Base-by-base conservation (phyloP, 2,888 invertebrate genomes). In the Prosapia bicincta region DNA sequence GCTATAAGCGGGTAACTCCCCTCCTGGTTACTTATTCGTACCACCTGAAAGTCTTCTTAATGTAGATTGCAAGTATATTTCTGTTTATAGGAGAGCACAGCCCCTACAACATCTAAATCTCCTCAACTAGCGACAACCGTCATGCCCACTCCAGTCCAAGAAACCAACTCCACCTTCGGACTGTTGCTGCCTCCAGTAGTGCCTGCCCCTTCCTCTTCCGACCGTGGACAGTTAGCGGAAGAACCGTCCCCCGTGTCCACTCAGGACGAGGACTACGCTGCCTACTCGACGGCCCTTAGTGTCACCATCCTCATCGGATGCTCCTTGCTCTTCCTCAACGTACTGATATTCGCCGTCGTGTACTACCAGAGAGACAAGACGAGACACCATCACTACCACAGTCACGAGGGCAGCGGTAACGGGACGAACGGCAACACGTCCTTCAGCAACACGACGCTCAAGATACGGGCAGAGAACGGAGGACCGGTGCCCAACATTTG, bases 281-380 rank as follows among this genome's bases (percentile, higher is more conserved):
- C 95, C 0, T 96, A 96, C 82, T 95, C 95, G 0, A 96, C 96
- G 3, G 96, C 96, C 1, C 86, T 97, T 15, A 95, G 95, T 84
- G 95, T 96, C 0, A 97, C 96, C 23, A 96, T 98, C 81, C 97
- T 97, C 69, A 96, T 98, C 79, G 98, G 88, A 85, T n/a, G 83
- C 89, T 82, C 81, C 43, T 68, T 95, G 76, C 87, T 95, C 75
- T 92, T 94, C 80, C 86, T 95, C 26, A 95, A 95, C 85, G 92
- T 94, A 72, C 86, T 95, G 71, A 93, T 95, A 82, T 94, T 95
- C 83, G 94, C 94, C 71, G 94, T 93, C 3, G 93, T 95, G 13
- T 95, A 94, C 85, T 94, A 94, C 84, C 94, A 94, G 84, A 84
- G 91, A 75, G 92, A 92, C 82, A 81, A 81, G 71, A 73, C 79